These are phyloP conservation scores for Astreopora myriophthalma DNA, from an alignment of 64 coral and sea anemone species.

Conservation along the genomic window DNA sequence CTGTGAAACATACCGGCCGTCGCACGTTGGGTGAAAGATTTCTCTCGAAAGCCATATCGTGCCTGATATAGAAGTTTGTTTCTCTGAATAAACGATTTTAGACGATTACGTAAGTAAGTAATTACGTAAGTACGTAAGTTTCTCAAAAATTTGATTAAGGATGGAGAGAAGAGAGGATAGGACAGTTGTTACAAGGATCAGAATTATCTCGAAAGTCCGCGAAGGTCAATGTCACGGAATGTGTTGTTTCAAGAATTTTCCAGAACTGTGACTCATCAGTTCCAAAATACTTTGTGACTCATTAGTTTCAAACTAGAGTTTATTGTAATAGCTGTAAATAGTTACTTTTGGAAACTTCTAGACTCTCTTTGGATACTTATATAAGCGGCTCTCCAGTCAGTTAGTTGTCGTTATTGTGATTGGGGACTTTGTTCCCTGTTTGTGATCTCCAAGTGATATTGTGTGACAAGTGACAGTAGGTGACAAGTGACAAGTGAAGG, in stretches of 20 bases:
- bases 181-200: conserved; percentile 17
- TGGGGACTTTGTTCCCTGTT: conserved; percentile 59
- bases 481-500: conserved; percentile 52
- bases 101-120: too few species aligned
- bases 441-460: conserved; percentile 56
- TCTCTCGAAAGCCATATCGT: too few species aligned
- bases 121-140: too few species aligned
- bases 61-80: too few species aligned
- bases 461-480: conserved; percentile 31
- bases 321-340: conserved; percentile 61
- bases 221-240: conserved; percentile 59
- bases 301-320: conserved; percentile 60
- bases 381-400: conserved; percentile 39
- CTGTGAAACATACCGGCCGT: too few species aligned
- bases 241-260: conserved; percentile 48
- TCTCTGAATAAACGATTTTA: too few species aligned
- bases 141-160: too few species aligned
- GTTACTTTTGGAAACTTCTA: conserved; percentile 65
- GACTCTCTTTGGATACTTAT: conserved; percentile 53
- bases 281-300: too few species aligned
- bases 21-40: too few species aligned
- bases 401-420: conserved; percentile 8
- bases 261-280: conserved; percentile 57
- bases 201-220: conserved; percentile 23
- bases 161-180: too few species aligned